Base-by-base conservation (phyloP, 2,113 vertebrate genomes). In the Motacilla tschutschensis region DNA sequence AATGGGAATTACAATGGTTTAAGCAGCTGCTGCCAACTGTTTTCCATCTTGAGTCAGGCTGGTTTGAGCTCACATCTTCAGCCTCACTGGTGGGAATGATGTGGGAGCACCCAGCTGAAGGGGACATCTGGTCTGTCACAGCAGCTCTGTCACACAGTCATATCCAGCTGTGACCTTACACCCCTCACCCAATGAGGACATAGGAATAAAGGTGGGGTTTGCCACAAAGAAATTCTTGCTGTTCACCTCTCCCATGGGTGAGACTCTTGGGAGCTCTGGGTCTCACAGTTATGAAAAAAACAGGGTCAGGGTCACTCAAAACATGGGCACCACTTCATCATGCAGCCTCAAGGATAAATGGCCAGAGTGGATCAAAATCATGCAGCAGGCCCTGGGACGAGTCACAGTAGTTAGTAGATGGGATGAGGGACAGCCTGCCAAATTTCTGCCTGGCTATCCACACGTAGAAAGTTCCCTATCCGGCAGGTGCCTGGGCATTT, bases 301-400 rank as follows among this genome's bases (percentile, higher is more conserved):
- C 8, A 4, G 12, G 6, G 3, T 3, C 5, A 12, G 21, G 19
- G 4, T 84, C 14, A n/a, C 25, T 57, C 28, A 75, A 44, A 87
- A 36, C 7, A 11, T 5, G 14, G 29, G 11, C 4, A 29, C 4
- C 4, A 13, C 35, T 75, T 72, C 9, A 3, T 31, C 8, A 0
- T 29, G 15, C 24, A 9, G 3, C 25, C 31, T 67, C 50, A n/a
- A 55, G 63, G 54, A 46, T 31, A 26, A 31, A 51, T 33, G 33
- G 15, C 9, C 65, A 78, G 25, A 15, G 18, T 57, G 44, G 8
- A 55, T n/a, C 6, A 43, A 17, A 74, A 26, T 51, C 28, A 28
- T 1, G 0, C 14, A 64, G 38, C 35, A 50, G 35, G 12, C 9
- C 17, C 22, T 69, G 28, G 28, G 26, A 79, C 41, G 58, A 84